A percentile compares a stretch with the other conserved stretches of the same genome.
Evolutionary conservation across 1,140 invertebrate genomes (phyloP).

Genomic region (Megalonaias nervosa): DNA sequence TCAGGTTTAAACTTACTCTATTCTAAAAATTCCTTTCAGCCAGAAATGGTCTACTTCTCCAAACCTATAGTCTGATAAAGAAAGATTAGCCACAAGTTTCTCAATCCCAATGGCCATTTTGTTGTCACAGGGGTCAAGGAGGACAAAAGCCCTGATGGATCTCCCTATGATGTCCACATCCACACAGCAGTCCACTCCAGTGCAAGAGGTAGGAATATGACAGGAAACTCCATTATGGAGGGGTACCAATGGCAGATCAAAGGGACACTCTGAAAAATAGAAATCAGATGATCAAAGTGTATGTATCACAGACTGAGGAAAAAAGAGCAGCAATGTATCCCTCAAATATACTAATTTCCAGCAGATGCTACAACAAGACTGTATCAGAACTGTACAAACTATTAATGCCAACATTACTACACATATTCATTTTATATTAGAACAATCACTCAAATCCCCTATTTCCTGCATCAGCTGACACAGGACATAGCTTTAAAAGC

Average conservation of each 20-base stretch:
- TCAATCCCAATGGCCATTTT: constrained; percentile 15
- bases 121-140: constrained; percentile 10
- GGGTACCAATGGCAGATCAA: too few species aligned
- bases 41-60: constrained; percentile 19
- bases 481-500: too few species aligned
- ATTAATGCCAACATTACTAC: fast-evolving
- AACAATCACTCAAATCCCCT: too few species aligned
- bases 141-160: not conserved
- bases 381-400: too few species aligned
- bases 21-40: constrained; percentile 7
- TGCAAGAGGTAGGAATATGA: constrained; percentile 11
- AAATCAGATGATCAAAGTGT: too few species aligned
- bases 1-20: constrained; percentile 11
- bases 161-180: constrained; percentile 2
- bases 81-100: constrained; percentile 5
- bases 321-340: too few species aligned
- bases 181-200: constrained; percentile 14
- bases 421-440: too few species aligned
- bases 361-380: too few species aligned
- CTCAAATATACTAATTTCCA: too few species aligned
- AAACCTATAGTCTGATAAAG: constrained; percentile 8
- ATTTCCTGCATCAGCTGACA: too few species aligned
- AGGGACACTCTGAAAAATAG: too few species aligned
- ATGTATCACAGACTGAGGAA: too few species aligned
- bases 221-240: not conserved